phyloP scores from a whole-genome alignment of 53 echinoderm and acorn worm genomes.

The Holothuria leucospilota region DNA sequence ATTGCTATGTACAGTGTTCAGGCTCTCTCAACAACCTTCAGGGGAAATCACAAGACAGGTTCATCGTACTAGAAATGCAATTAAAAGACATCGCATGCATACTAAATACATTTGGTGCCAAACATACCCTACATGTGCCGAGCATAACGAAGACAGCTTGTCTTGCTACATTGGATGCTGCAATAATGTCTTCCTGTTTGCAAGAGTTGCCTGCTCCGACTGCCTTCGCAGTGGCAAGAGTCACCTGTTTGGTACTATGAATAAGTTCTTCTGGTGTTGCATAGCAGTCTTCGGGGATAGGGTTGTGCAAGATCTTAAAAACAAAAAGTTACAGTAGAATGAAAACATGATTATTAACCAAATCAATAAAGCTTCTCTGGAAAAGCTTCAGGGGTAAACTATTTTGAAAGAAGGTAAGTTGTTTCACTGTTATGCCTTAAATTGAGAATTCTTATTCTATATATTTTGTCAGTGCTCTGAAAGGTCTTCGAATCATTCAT shows the following conservation, averaged over 20 bases:
- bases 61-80: too few species aligned
- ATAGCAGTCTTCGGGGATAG: constrained; percentile 68
- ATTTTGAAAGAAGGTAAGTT: not conserved
- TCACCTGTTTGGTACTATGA: constrained; percentile 93
- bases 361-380: not conserved
- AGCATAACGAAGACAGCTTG: constrained; percentile 88
- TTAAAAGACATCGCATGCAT: too few species aligned
- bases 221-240: constrained; percentile 95
- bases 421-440: too few species aligned
- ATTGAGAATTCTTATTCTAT: too few species aligned
- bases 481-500: too few species aligned
- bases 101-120: not conserved
- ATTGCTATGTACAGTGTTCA: too few species aligned
- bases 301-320: constrained; percentile 78
- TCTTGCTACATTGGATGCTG: constrained; percentile 82
- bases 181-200: constrained; percentile 88
- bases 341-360: not conserved
- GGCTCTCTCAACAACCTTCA: too few species aligned
- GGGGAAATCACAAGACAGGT: too few species aligned
- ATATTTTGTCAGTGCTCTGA: too few species aligned
- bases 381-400: not conserved
- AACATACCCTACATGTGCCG: constrained; percentile 79
- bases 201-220: constrained; percentile 97
- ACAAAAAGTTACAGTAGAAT: not conserved
- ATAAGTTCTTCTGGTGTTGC: constrained; percentile 91